Evolutionary conservation across 2,888 invertebrate genomes (phyloP), one percentile per base, ranked within the genome.

Genomic region (Ceramica pisi): DNA sequence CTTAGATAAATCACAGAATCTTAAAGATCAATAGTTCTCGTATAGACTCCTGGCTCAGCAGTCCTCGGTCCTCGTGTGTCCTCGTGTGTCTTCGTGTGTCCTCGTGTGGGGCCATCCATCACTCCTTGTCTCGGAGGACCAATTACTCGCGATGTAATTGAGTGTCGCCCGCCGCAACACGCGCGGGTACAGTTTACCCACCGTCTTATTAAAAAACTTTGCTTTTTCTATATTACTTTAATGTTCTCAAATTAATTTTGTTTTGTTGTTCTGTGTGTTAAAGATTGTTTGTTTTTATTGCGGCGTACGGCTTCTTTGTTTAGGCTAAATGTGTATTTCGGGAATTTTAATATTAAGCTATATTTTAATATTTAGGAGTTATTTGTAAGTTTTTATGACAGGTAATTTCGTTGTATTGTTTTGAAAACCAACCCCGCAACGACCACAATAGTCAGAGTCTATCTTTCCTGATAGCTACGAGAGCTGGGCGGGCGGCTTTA

Each of bases 131-230:
- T 66, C 79, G 10, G n/a, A 56, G 76, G 82, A 81, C 67, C 82
- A 82, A 81, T 81, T 79, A 81, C 81, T 71, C 51, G 79, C 9
- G 53, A 59, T 69, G 82, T 81, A 81, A 81, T 81, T 75, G 81
- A 81, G 82, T 81, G 82, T 80, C 81, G 81, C 73, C 44, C 53
- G 67, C 65, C 57, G 38, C 70, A 68, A 69, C 71, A 41, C 74
- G 60, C 67, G 9, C 38, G 48, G 48, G 31, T 38, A 81, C 80
- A 74, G 69, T 79, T 65, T 66, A 63, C 50, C 41, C 70, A 63
- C 62, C 56, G 68, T 50, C 66, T 71, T 79, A 81, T 81, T 81
- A 81, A 79, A 81, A 82, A 81, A 81, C 82, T 81, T 81, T 81
- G 51, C 38, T 64, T 80, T 64, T 75, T 80, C 51, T 71, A 44